phyloP scores from a whole-genome alignment of 2,888 invertebrate species.

The Meganola albula region DNA sequence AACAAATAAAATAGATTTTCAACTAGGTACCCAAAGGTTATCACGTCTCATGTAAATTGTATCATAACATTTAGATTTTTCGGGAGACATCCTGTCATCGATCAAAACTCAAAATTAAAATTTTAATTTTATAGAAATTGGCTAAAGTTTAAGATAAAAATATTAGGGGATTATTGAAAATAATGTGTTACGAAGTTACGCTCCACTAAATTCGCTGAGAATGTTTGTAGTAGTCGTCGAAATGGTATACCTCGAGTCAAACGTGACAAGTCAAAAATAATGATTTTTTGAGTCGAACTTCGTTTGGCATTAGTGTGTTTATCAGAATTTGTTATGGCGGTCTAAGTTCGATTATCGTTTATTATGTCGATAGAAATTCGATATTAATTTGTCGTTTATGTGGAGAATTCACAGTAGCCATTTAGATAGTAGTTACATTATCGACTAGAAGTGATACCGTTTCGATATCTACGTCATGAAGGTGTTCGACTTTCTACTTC shows the following conservation, averaged over 20 bases:
- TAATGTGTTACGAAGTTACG: conserved; percentile 51
- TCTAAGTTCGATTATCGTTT: conserved; percentile 9
- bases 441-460: conserved; percentile 26
- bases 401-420: conserved; percentile 11
- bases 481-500: conserved; percentile 50
- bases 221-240: conserved; percentile 34
- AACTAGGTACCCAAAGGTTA: conserved; percentile 13
- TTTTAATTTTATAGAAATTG: conserved; percentile 61
- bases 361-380: conserved; percentile 21
- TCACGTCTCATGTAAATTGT: conserved; percentile 39
- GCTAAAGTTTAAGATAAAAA: conserved; percentile 55
- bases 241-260: conserved; percentile 29
- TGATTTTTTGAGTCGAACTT: too few relatives aligned
- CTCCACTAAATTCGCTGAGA: conserved; percentile 45
- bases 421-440: conserved; percentile 13
- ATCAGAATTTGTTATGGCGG: too few relatives aligned
- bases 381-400: too few relatives aligned
- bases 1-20: too few relatives aligned
- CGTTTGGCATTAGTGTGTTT: too few relatives aligned
- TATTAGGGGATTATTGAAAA: conserved; percentile 49
- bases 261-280: too few relatives aligned
- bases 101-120: conserved; percentile 45
- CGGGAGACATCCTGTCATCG: conserved; percentile 49
- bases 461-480: conserved; percentile 33
- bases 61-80: conserved; percentile 45